Conservation (phyloP, 2,888 invertebrate genomes). For the Xanthia icteritia region DNA sequence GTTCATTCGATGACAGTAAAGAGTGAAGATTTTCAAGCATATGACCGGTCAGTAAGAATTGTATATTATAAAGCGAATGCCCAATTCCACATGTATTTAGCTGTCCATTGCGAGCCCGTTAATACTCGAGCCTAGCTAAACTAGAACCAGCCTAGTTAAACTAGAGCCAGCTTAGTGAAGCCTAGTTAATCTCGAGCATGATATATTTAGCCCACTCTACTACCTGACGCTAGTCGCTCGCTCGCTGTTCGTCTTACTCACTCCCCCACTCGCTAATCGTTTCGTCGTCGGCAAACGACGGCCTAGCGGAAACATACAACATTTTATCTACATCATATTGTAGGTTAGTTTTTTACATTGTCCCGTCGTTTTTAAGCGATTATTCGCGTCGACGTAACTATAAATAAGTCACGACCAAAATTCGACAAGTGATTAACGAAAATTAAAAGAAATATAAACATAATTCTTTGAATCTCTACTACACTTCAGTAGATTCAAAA, state of each 20-base stretch:
- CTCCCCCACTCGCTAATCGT: slow-evolving; percentile 49
- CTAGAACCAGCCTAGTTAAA: background rate
- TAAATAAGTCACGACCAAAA: background rate
- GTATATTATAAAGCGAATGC: slow-evolving; percentile 52
- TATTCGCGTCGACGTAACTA: background rate
- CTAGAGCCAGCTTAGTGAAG: background rate
- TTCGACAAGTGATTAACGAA: background rate
- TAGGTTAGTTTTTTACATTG: background rate
- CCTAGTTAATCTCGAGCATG: slow-evolving; percentile 21
- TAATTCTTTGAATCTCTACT: background rate
- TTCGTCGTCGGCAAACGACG: slow-evolving; percentile 62
- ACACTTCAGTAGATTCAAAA: background rate
- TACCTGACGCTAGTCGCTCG: slow-evolving; percentile 57
- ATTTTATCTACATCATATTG: slow-evolving; percentile 16
- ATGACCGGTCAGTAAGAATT: slow-evolving; percentile 38
- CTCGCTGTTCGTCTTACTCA: slow-evolving; percentile 52
- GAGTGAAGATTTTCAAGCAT: slow-evolving; percentile 52
- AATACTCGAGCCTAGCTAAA: slow-evolving; percentile 20
- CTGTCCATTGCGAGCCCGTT: slow-evolving; percentile 18
- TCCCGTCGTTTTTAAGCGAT: background rate
- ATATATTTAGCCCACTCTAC: slow-evolving; percentile 39
- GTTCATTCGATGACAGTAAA: slow-evolving; percentile 46
- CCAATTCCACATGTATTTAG: slow-evolving; percentile 59
- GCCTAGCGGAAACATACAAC: slow-evolving; percentile 51
- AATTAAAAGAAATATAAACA: background rate